Conservation (phyloP, 1,140 invertebrate genomes). For the Pseudomyrmex flavicornis region DNA sequence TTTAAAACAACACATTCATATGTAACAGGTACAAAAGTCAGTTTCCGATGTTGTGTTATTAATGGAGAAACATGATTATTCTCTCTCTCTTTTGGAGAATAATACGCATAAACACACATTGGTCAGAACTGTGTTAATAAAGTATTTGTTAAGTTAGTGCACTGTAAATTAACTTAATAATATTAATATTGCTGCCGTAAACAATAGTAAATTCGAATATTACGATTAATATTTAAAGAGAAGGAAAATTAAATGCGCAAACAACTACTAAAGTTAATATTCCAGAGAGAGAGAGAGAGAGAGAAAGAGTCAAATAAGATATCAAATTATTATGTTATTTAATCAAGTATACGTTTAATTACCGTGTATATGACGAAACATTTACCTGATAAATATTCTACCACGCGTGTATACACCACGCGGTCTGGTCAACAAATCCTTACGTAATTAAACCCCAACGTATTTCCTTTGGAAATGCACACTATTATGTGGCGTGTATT, state of each 20-base stretch:
- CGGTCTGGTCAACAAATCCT: slow-evolving; percentile 12
- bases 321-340: slow-evolving; percentile 17
- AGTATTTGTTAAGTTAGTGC: background rate
- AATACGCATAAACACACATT: background rate
- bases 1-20: background rate
- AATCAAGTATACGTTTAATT: slow-evolving; percentile 24
- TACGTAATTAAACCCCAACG: slow-evolving; percentile 22
- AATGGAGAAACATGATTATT: background rate
- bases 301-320: slow-evolving; percentile 13
- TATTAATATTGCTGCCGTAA: slow-evolving; percentile 29
- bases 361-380: slow-evolving; percentile 25
- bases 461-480: slow-evolving; percentile 10
- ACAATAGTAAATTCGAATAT: background rate
- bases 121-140: background rate
- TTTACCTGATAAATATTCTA: slow-evolving; percentile 29
- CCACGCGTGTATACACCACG: background rate
- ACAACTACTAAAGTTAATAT: slow-evolving; percentile 7
- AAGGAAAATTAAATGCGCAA: slow-evolving; percentile 1
- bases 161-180: slow-evolving; percentile 9
- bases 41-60: background rate
- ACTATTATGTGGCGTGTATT: background rate
- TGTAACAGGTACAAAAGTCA: background rate
- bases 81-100: background rate
- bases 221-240: background rate
- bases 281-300: background rate